Percentiles rank a stretch among this genome's conserved stretches.
Evolutionary conservation across 2,888 invertebrate species (phyloP).

Genomic region (Cheilosia variabilis): DNA sequence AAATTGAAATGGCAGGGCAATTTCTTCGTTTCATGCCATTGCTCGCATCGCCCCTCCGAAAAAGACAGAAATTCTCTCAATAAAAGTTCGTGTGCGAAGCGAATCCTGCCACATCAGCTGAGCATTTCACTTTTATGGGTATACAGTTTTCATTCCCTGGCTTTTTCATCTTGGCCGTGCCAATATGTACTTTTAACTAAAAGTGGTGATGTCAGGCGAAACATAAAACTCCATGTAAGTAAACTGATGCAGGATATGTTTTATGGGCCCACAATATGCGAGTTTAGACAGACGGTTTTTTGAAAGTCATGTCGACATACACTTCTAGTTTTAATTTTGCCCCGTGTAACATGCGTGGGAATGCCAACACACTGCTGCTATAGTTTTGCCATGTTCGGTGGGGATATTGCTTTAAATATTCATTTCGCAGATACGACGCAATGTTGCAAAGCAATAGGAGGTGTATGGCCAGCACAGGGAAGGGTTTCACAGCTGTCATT

Average conservation of each 20-base stretch:
- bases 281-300: constrained; percentile 13
- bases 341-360: constrained; percentile 53
- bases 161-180: neutral
- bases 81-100: constrained; percentile 29
- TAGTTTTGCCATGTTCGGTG: constrained; percentile 15
- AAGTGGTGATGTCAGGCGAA: constrained; percentile 30
- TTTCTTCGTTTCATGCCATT: constrained; percentile 40
- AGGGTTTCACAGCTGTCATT: too few relatives aligned
- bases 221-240: constrained; percentile 62
- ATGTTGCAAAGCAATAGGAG: too few relatives aligned
- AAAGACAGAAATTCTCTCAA: constrained; percentile 16
- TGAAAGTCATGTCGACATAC: constrained; percentile 17
- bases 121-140: constrained; percentile 45
- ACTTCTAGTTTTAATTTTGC: constrained; percentile 10
- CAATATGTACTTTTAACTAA: constrained; percentile 16
- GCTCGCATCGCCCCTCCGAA: neutral
- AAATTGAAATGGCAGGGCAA: constrained; percentile 62
- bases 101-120: constrained; percentile 18
- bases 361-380: constrained; percentile 52
- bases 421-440: neutral
- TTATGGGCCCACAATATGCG: constrained; percentile 55
- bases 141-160: constrained; percentile 28
- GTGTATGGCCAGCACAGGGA: too few relatives aligned
- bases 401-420: neutral
- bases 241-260: constrained; percentile 50